These are phyloP conservation scores for Pseudocheirus occidentalis DNA, from an alignment of 2,797 vertebrate genomes.

Conservation along the genomic window DNA sequence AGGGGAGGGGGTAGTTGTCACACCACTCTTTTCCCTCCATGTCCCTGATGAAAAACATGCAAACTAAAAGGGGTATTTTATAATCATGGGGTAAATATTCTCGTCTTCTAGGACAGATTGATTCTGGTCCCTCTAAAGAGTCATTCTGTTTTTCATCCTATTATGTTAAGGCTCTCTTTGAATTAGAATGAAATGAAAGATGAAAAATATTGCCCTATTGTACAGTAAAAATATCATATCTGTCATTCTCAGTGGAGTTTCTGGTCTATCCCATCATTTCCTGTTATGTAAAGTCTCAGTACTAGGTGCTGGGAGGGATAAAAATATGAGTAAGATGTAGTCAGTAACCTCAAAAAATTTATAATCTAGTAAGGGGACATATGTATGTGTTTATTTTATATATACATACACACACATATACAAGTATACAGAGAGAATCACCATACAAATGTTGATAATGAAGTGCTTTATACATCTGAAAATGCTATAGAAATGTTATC, in stretches of 20 bases:
- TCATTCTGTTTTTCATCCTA: background rate
- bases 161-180: background rate
- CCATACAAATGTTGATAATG: background rate
- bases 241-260: conserved; percentile 19
- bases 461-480: background rate
- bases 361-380: background rate
- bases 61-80: background rate
- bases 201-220: background rate
- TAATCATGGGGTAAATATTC: background rate
- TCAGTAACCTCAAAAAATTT: background rate
- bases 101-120: background rate
- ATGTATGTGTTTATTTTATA: too few species aligned
- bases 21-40: background rate
- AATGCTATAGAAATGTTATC: background rate
- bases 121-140: background rate
- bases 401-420: background rate
- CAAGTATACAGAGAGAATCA: background rate
- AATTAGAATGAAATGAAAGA: background rate
- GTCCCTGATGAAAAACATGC: background rate
- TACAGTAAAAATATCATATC: conserved; percentile 7
- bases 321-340: background rate
- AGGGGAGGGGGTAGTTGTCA: background rate
- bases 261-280: background rate
- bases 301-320: background rate
- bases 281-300: background rate